phyloP scores from a whole-genome alignment of 2,888 invertebrate genomes.

The Leptopilina drosophilae region DNA sequence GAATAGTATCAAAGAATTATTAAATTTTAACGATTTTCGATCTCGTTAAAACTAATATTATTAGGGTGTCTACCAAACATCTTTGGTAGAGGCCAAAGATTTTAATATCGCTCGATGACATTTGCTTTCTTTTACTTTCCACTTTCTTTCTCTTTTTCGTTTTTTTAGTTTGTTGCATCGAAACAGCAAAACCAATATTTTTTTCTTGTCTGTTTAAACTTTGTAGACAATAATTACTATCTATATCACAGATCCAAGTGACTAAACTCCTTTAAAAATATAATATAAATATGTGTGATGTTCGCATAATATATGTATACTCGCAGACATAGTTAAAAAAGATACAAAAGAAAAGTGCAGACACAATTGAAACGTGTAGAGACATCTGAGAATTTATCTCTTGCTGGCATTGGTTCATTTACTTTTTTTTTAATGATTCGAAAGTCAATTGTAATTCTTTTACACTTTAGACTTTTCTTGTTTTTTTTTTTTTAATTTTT shows the following conservation, averaged over 20 bases:
- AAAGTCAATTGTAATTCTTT: constrained; percentile 19
- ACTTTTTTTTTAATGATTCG: neutral
- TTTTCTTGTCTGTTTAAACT: constrained; percentile 59
- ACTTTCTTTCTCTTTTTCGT: constrained; percentile 43
- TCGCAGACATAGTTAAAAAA: constrained; percentile 67
- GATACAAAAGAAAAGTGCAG: constrained; percentile 69
- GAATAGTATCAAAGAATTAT: constrained; percentile 55
- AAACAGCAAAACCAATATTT: constrained; percentile 71
- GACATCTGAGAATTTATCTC: constrained; percentile 60
- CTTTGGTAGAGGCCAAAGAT: constrained; percentile 66
- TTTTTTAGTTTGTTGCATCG: constrained; percentile 60
- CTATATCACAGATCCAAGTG: constrained; percentile 78
- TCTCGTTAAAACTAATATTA: constrained; percentile 58
- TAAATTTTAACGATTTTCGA: constrained; percentile 58
- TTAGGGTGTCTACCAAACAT: constrained; percentile 71
- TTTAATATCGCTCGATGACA: constrained; percentile 69
- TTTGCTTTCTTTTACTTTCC: constrained; percentile 60
- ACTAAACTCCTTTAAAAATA: constrained; percentile 77
- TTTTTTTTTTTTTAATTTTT: too few relatives aligned
- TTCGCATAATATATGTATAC: constrained; percentile 68
- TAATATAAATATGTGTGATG: constrained; percentile 71
- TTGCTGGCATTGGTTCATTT: constrained; percentile 57
- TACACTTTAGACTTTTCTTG: neutral
- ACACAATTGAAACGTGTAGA: constrained; percentile 69
- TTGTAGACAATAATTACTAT: constrained; percentile 77